Evolutionary conservation across 2,797 vertebrate species (phyloP), one percentile per base, ranked within the genome.

Genomic region (Tadarida brasiliensis): DNA sequence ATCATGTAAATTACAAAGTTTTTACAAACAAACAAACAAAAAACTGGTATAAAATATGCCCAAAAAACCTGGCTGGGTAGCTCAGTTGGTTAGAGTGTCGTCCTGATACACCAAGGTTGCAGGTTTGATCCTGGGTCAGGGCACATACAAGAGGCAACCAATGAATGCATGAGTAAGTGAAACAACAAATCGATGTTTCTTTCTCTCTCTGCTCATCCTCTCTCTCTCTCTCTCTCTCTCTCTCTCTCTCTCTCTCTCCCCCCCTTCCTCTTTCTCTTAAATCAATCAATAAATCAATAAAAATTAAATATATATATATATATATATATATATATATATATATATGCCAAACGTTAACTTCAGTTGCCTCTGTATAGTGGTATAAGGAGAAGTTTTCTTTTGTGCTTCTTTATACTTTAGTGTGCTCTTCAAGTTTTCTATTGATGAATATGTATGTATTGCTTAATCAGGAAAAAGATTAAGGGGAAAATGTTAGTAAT

Each of bases 401-500:
- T 73, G 26, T 56, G 65, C 6, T 61, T 85, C 51, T 87, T 87
- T 82, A 68, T 20, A 49, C 73, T 47, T 67, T 39, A 61, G 19
- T 19, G 57, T 39, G 20, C 15, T 61, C 88, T 68, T 49, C 59
- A 95, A 30, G 67, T 44, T 57, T 73, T 80, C 49, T 78, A 49
- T 57, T 63, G 39, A 73, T 84, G 65, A 80, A 92, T 84, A 73
- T 80, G 78, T 84, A 73, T 73, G 78, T 35, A 73, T 92, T 78
- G 35, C 84, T 92, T 67, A 88, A 80, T 85, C 71, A 80, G 71
- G 47, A 76, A 83, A 87, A 76, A 82, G 47, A 44, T 35, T 74
- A 87, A 87, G 49, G 33, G 49, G 22, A 91, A 85, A 87, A 56
- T 44, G 51, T 73, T 74, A 82, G 44, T 78, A 90, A 83, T 59